These are phyloP conservation scores for Sturnus vulgaris DNA, from an alignment of 2,113 vertebrate genomes.

Conservation along the genomic window DNA sequence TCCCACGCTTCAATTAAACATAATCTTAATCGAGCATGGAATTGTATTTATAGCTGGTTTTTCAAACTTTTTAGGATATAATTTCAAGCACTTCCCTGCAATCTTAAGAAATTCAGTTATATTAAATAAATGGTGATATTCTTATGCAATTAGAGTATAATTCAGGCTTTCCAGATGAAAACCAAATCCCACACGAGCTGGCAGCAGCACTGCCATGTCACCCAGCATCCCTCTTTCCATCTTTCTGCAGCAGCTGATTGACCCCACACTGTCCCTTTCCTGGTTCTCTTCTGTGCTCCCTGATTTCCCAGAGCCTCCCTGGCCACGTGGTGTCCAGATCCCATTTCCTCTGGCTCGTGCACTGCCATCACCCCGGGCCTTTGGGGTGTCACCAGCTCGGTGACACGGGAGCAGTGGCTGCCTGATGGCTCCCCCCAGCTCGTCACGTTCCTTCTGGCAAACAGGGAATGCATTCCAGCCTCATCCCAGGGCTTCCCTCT, in stretches of 20 bases:
- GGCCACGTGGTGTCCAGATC: not conserved
- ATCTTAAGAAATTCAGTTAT: not conserved
- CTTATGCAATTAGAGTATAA: not conserved
- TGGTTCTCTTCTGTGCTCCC: not conserved
- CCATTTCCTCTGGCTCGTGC: not conserved
- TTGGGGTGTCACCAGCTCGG: not conserved
- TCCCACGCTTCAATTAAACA: not conserved
- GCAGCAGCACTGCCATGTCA: not conserved
- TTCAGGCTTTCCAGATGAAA: not conserved
- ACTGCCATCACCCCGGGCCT: accelerated
- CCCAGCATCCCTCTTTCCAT: not conserved
- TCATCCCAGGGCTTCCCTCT: not conserved
- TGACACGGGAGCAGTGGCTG: not conserved
- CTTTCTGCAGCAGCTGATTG: not conserved
- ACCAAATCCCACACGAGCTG: not conserved
- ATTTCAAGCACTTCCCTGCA: not conserved
- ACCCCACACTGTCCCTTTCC: not conserved
- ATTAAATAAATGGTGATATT: not conserved
- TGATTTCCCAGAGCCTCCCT: not conserved
- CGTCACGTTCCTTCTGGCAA: not conserved
- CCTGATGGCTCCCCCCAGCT: not conserved
- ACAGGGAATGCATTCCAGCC: not conserved
- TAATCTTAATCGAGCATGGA: not conserved
- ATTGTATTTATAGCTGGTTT: not conserved
- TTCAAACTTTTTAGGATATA: not conserved